Percentiles rank a stretch among this genome's conserved stretches.
These are phyloP conservation scores for Psilopogon haemacephalus DNA, from an alignment of 2,113 vertebrate species.

Conservation along the genomic window DNA sequence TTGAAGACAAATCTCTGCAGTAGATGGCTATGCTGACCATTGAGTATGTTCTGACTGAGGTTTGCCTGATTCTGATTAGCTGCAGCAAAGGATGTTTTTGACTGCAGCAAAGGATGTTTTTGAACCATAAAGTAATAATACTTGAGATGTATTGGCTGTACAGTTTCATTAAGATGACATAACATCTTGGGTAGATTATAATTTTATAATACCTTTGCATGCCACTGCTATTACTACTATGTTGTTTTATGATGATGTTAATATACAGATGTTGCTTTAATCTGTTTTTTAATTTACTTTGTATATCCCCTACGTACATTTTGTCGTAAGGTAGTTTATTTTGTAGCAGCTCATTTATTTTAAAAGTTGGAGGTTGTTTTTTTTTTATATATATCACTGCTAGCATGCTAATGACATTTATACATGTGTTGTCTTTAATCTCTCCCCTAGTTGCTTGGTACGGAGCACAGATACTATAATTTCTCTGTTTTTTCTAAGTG, in stretches of 20 bases:
- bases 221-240: conserved; percentile 68
- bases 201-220: conserved; percentile 76
- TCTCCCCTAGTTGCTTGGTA: conserved; percentile 49
- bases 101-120: neutral
- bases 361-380: conserved; percentile 72
- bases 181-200: conserved; percentile 71
- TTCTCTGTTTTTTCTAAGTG: conserved; percentile 16
- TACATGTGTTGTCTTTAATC: conserved; percentile 59
- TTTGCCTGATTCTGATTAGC: neutral
- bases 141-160: conserved; percentile 21
- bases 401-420: conserved; percentile 72
- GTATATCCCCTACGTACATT: conserved; percentile 76
- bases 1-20: neutral
- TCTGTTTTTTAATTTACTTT: conserved; percentile 79
- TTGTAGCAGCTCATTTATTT: conserved; percentile 80
- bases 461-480: neutral
- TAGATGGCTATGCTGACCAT: rapidly evolving
- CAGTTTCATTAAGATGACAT: conserved; percentile 71
- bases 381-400: conserved; percentile 64
- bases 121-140: conserved; percentile 39
- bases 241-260: conserved; percentile 74
- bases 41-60: neutral
- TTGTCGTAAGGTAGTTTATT: conserved; percentile 75
- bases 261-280: conserved; percentile 82
- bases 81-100: neutral